Base-by-base conservation (phyloP, 1,140 invertebrate species). In the Cherax quadricarinatus region DNA sequence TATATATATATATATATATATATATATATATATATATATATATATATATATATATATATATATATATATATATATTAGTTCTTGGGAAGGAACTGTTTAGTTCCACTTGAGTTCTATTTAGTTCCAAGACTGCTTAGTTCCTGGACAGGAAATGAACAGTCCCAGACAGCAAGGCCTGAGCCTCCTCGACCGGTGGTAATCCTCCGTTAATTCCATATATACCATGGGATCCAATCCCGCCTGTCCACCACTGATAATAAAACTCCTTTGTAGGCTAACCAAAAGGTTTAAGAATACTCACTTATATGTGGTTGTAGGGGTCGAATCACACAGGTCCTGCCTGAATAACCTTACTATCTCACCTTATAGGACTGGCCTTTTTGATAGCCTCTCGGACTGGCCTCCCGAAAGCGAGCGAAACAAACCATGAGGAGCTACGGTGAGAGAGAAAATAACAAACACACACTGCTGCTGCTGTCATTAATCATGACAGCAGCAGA, bases 151-250 rank as follows among this genome's bases (percentile, higher is more conserved):
- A 41, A 1, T 41, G 2, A 41, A 41, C 30, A 41, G 30, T 2
- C 0, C 30, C 2, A 41, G 30, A 41, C 30, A 41, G 30, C 79
- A 75, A n/a, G 1, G 3, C 30, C 70, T 75, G 9, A 75, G n/a
- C 70, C 70, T 30, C 62, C 60, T 85, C 83, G 21, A 48, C 24
- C 14, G 83, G 12, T 18, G 10, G 83, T 85, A 85, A 85, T 85
- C 83, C 83, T 70, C 9, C 60, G 53, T 62, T 70, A 85, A 85
- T 85, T 70, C 83, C 83, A 70, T 51, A 84, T 84, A 62, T 84
- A 84, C 82, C 82, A 62, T 84, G 24, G 82, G 21, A 60, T 60
- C 53, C 82, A 30, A 48, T 85, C 57, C 60, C 83, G 83, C 48
- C 83, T 85, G 83, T 57, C 24, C 62, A 14, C 49, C 60, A 14